Conservation (phyloP, 2,888 invertebrate genomes). For the Amphiduros pacificus region DNA sequence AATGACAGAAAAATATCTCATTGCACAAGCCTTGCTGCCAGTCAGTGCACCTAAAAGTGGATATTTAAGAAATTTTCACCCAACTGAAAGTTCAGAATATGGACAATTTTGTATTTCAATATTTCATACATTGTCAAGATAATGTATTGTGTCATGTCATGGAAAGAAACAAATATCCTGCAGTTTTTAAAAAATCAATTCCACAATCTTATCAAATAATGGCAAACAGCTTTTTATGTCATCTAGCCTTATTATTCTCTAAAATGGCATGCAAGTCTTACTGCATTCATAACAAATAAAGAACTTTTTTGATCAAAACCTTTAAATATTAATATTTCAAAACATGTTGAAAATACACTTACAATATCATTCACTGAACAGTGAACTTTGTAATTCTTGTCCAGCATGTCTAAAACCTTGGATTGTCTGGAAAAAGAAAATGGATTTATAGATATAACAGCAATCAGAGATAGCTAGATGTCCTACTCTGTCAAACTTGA, state of each 20-base stretch:
- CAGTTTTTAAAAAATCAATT: neutral
- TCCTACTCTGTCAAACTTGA: too few relatives aligned
- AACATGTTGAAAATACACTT: conserved; percentile 9
- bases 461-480: too few relatives aligned
- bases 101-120: too few relatives aligned
- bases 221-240: neutral
- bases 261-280: too few relatives aligned
- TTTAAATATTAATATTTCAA: neutral
- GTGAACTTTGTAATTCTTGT: conserved; percentile 87
- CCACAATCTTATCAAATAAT: neutral
- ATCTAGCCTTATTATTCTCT: neutral
- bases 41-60: too few relatives aligned
- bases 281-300: neutral
- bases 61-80: too few relatives aligned
- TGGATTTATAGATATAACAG: too few relatives aligned
- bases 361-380: conserved; percentile 81
- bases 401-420: conserved; percentile 79
- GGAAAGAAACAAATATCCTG: neutral
- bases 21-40: too few relatives aligned
- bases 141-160: too few relatives aligned
- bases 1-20: too few relatives aligned
- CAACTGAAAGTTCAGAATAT: too few relatives aligned
- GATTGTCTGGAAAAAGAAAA: conserved; percentile 52
- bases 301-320: neutral
- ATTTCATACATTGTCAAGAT: too few relatives aligned